Base-by-base conservation (phyloP, 2,797 vertebrate species). In the Enteromius anoplus region DNA sequence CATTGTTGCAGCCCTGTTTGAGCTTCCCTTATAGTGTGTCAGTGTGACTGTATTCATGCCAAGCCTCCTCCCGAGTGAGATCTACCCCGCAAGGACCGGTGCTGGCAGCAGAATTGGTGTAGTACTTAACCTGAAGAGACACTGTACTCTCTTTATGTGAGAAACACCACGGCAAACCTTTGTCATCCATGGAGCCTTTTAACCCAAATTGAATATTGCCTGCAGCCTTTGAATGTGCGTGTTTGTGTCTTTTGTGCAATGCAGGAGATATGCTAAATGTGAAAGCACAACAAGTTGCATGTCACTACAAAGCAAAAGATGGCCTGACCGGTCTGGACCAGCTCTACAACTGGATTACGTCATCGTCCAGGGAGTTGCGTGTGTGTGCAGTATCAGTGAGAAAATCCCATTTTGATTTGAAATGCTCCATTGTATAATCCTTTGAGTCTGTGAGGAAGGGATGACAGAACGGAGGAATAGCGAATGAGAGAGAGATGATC, bases 331-430 rank as follows among this genome's bases (percentile, higher is more conserved):
- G 84, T 76, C 69, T 69, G 62, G 78, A 84, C 82, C 21, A 73
- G 82, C 26, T 65, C 37, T 21, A 14, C 34, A n/a, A 68, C 34
- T 45, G 83, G 85, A 90, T 86, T 89, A 90, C 86, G 70, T 85
- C 83, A 84, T 45, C 29, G 51, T 81, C 51, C 80, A 81, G 87
- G 70, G 78, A 85, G 82, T 80, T 75, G 88, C 86, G 86, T 87
- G 45, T 62, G 45, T 62, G 69, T 53, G 81, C n/a, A 58, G 81
- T 75, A 75, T 85, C 69, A 65, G 62, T 85, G 60, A 21, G 62
- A 84, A 83, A 82, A 85, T 84, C 75, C 37, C 58, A 72, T 75
- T 87, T 85, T 76, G 78, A 82, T 82, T 75, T 83, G 82, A 80
- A 84, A 84, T 62, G 78, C 85, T 77, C 66, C 42, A 53, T 80